Percentiles rank a stretch among this genome's conserved stretches.
phyloP scores from a whole-genome alignment of 2,113 vertebrate species.

The Phrynocephalus versicolor region DNA sequence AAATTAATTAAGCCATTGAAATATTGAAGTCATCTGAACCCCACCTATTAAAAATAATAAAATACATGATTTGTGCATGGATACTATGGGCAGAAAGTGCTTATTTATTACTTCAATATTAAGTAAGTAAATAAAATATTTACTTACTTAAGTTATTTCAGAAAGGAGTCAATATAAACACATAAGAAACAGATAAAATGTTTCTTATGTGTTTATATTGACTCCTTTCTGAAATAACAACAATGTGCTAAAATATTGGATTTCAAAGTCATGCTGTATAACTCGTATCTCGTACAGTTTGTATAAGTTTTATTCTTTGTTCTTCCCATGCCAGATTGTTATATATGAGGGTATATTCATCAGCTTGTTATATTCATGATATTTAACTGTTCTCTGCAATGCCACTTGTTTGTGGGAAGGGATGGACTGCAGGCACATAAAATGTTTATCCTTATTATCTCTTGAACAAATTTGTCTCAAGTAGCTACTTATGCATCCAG shows the following conservation, averaged over 20 bases:
- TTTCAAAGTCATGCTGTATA: slow-evolving; percentile 10
- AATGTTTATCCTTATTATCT: slow-evolving; percentile 22
- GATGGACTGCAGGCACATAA: slow-evolving; percentile 25
- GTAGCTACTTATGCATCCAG: slow-evolving; percentile 42
- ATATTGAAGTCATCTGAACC: neutral
- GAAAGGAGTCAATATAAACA: too few relatives aligned
- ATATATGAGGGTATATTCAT: neutral
- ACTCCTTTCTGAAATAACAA: neutral
- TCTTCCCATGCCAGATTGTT: neutral
- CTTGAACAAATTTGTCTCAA: slow-evolving; percentile 32
- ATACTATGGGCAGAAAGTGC: neutral
- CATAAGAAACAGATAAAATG: too few relatives aligned
- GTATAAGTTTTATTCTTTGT: neutral
- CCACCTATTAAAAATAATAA: neutral
- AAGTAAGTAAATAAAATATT: too few relatives aligned
- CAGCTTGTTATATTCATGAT: neutral
- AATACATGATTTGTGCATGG: neutral
- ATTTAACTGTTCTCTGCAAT: slow-evolving; percentile 17
- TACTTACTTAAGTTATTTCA: neutral
- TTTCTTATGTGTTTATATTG: neutral
- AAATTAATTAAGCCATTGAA: neutral
- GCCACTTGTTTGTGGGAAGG: slow-evolving; percentile 27
- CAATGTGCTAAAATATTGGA: slow-evolving; percentile 17
- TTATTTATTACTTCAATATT: neutral
- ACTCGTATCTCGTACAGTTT: neutral